Percentiles rank a stretch among this genome's conserved stretches.
Conservation (phyloP, 2,888 invertebrate species). For the Athalia circularis region DNA sequence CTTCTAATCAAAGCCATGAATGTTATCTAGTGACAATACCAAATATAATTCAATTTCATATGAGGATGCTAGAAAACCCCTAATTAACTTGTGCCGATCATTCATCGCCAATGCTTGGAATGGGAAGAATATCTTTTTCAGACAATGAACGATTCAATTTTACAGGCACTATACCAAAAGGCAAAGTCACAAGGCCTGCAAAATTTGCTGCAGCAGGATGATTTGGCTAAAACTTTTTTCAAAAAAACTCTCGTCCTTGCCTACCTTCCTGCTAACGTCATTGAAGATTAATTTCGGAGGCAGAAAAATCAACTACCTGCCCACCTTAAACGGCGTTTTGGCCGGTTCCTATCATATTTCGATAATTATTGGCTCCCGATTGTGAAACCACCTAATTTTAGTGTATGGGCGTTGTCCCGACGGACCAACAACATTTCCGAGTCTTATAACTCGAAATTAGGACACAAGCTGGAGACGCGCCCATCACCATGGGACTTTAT, state of each 20-base stretch:
- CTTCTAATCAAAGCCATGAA: too few species aligned
- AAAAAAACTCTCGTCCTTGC: conserved; percentile 40
- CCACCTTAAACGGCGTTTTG: background rate
- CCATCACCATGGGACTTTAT: conserved; percentile 47
- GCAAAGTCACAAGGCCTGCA: background rate
- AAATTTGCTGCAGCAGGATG: background rate
- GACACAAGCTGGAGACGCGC: conserved; percentile 32
- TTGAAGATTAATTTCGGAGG: conserved; percentile 9
- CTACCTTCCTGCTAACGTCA: conserved; percentile 36
- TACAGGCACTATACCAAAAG: conserved; percentile 4
- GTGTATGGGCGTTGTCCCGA: conserved; percentile 34
- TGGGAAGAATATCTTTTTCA: background rate
- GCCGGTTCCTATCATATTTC: background rate
- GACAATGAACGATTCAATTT: background rate
- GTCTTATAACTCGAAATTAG: conserved; percentile 40
- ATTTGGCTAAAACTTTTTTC: conserved; percentile 25
- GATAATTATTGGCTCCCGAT: conserved; percentile 38
- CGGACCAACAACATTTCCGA: conserved; percentile 41
- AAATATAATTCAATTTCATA: too few species aligned
- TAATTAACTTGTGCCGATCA: too few species aligned
- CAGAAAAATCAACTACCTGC: background rate
- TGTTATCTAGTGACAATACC: too few species aligned
- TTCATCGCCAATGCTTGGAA: too few species aligned
- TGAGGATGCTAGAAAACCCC: too few species aligned
- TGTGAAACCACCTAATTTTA: conserved; percentile 23